Percentiles rank a stretch among this genome's conserved stretches.
Conservation (phyloP, 1,140 invertebrate species). For the Drosophila kepulauana region DNA sequence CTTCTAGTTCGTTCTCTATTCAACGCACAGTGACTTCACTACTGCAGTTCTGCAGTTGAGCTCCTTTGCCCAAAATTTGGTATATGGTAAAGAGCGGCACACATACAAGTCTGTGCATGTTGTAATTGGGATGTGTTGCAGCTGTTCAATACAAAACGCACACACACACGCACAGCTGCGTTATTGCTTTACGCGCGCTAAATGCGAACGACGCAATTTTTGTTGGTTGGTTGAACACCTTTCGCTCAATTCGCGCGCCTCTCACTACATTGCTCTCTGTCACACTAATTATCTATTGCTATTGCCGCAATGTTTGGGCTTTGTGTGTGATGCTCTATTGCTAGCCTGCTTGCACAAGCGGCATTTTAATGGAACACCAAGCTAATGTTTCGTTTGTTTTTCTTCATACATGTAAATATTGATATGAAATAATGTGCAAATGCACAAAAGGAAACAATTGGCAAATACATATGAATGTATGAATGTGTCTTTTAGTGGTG, state of each 20-base stretch:
- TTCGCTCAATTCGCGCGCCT: slow-evolving; percentile 9
- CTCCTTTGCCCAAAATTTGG: not conserved
- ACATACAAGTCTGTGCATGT: not conserved
- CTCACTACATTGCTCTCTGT: slow-evolving; percentile 35
- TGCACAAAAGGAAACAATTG: slow-evolving; percentile 9
- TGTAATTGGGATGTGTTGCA: slow-evolving; percentile 41
- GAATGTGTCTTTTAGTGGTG: not conserved
- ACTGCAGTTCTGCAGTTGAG: slow-evolving; percentile 3
- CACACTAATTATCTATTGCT: slow-evolving; percentile 39
- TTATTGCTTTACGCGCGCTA: slow-evolving; percentile 32
- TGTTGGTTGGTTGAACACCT: slow-evolving; percentile 47
- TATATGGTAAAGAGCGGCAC: not conserved
- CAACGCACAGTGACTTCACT: slow-evolving; percentile 2
- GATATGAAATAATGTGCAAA: slow-evolving; percentile 39
- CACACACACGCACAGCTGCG: slow-evolving; percentile 4
- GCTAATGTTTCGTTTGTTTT: slow-evolving; percentile 32
- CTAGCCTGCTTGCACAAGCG: slow-evolving; percentile 41
- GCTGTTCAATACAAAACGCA: slow-evolving; percentile 29
- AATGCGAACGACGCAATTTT: slow-evolving; percentile 74
- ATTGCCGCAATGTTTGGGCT: slow-evolving; percentile 21
- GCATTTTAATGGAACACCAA: slow-evolving; percentile 45
- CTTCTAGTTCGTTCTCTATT: slow-evolving; percentile 17
- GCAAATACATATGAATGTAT: not conserved
- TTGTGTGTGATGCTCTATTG: slow-evolving; percentile 31
- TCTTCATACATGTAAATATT: slow-evolving; percentile 12